These are phyloP conservation scores for Pomacea maculata DNA, from an alignment of 1,140 invertebrate species.

Conservation along the genomic window DNA sequence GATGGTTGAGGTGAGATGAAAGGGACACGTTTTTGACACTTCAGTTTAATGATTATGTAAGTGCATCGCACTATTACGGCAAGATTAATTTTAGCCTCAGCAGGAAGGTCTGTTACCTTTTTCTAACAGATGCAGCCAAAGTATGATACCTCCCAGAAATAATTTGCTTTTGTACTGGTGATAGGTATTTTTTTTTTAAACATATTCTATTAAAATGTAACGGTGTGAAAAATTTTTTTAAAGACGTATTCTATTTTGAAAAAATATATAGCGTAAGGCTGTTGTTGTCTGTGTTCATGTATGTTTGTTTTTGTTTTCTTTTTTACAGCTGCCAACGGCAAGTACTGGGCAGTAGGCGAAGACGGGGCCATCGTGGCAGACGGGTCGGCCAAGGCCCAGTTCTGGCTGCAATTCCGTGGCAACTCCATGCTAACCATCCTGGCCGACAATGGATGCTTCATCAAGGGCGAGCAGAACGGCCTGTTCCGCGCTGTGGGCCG, in stretches of 20 bases:
- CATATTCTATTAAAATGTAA: too few relatives aligned
- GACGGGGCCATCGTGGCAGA: constrained; percentile 83
- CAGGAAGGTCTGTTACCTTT: too few relatives aligned
- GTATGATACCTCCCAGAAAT: too few relatives aligned
- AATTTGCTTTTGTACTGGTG: too few relatives aligned
- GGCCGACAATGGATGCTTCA: constrained; percentile 77
- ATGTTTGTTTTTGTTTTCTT: background rate
- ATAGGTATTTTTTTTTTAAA: too few relatives aligned
- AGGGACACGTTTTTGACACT: background rate
- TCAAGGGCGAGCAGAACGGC: constrained; percentile 94
- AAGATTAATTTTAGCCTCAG: too few relatives aligned
- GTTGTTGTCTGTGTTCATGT: background rate
- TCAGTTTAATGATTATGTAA: background rate
- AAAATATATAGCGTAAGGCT: background rate
- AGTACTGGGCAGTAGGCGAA: constrained; percentile 80
- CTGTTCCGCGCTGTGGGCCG: constrained; percentile 84
- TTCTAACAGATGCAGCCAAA: too few relatives aligned
- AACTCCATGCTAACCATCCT: constrained; percentile 92
- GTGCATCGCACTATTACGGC: too few relatives aligned
- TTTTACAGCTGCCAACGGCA: constrained; percentile 84
- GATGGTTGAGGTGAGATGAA: background rate
- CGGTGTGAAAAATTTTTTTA: background rate
- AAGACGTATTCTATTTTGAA: background rate
- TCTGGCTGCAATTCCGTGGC: constrained; percentile 91
- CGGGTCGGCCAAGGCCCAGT: constrained; percentile 81